Percentiles rank a stretch among this genome's conserved stretches.
Conservation (phyloP, 2,797 vertebrate species). For the Arctocebus calabarensis region DNA sequence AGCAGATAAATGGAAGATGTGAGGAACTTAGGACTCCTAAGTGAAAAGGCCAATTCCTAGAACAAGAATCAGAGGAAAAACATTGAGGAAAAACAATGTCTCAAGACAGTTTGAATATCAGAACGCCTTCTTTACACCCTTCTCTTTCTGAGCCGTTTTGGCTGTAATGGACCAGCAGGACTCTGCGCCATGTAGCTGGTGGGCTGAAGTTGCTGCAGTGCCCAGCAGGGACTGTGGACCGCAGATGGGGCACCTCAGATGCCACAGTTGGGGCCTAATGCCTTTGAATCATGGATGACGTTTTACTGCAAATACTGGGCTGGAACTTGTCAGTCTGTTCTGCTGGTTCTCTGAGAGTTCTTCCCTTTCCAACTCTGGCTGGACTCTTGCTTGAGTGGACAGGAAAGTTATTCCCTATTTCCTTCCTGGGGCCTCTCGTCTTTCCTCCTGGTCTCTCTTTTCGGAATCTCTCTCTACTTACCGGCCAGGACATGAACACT, state of each 20-base stretch:
- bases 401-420: not conserved
- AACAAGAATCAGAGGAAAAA: slow-evolving; percentile 10
- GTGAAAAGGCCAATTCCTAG: not conserved
- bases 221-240: not conserved
- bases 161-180: not conserved
- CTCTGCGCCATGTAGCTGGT: not conserved
- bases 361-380: not conserved
- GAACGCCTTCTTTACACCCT: not conserved
- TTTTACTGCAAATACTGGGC: not conserved
- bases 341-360: not conserved
- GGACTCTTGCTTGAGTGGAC: not conserved
- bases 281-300: not conserved
- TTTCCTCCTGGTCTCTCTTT: not conserved
- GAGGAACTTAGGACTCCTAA: not conserved
- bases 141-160: not conserved
- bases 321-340: not conserved
- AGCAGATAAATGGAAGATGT: not conserved
- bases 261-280: not conserved
- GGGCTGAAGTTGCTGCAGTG: not conserved
- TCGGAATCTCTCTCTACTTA: not conserved
- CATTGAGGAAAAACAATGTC: not conserved
- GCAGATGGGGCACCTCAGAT: not conserved
- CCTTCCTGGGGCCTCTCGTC: not conserved
- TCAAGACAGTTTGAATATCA: accelerated
- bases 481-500: not conserved